Percentiles rank a stretch among this genome's conserved stretches.
These are phyloP conservation scores for Cheumatopsyche charites DNA, from an alignment of 1,140 invertebrate genomes.

Conservation along the genomic window DNA sequence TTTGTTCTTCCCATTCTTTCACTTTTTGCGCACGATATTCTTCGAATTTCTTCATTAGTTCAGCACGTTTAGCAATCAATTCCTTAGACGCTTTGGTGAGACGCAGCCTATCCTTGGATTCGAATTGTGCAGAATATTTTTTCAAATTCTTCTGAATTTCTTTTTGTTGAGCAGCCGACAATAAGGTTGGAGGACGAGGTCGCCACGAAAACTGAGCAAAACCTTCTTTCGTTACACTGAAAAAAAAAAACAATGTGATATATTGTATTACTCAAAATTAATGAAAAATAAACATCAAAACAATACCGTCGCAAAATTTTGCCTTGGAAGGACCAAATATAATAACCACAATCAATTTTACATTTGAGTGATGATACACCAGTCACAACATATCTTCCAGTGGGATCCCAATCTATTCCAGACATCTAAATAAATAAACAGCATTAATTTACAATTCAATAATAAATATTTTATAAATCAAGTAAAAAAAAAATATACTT, in stretches of 20 bases:
- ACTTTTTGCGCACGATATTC: slow-evolving; percentile 78
- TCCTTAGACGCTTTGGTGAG: slow-evolving; percentile 95
- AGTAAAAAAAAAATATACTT: slow-evolving; percentile 52
- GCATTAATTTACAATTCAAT: too few species aligned
- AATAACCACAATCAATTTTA: slow-evolving; percentile 95
- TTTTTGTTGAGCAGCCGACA: slow-evolving; percentile 82
- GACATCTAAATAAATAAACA: slow-evolving; percentile 69
- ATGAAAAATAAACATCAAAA: slow-evolving; percentile 17
- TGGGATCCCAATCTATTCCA: slow-evolving; percentile 99
- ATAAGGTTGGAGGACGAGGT: slow-evolving; percentile 86
- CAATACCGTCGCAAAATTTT: slow-evolving; percentile 67
- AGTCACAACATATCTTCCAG: slow-evolving; percentile 95
- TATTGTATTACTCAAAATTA: slow-evolving; percentile 10
- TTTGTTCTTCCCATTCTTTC: slow-evolving; percentile 77
- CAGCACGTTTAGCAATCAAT: slow-evolving; percentile 90
- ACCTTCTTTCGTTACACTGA: slow-evolving; percentile 83
- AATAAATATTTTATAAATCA: not conserved
- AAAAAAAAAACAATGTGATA: slow-evolving; percentile 20
- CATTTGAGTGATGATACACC: slow-evolving; percentile 95
- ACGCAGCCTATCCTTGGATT: slow-evolving; percentile 93
- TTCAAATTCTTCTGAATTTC: slow-evolving; percentile 98
- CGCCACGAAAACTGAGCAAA: slow-evolving; percentile 97
- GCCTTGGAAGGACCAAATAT: slow-evolving; percentile 98
- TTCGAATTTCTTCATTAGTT: slow-evolving; percentile 87
- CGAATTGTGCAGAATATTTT: slow-evolving; percentile 95